Conservation (phyloP, 2,113 vertebrate genomes). For the Phocoena phocoena region DNA sequence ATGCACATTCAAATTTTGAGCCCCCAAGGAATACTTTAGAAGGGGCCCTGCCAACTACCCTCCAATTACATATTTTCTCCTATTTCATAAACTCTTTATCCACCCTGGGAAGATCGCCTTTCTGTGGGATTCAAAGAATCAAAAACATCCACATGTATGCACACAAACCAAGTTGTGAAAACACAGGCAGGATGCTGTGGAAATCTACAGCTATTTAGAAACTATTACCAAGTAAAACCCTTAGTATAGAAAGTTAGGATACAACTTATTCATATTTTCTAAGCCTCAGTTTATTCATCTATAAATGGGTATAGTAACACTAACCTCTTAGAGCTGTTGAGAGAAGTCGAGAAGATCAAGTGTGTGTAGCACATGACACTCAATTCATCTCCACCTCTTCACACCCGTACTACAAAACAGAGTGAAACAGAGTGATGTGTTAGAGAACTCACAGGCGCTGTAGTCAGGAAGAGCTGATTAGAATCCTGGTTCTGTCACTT, state of each 20-base stretch:
- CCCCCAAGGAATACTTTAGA: not conserved
- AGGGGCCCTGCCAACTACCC: not conserved
- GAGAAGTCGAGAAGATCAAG: not conserved
- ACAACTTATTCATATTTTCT: not conserved
- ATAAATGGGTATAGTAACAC: not conserved
- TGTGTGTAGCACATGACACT: not conserved
- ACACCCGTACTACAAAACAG: not conserved
- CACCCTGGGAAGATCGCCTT: not conserved
- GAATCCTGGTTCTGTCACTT: not conserved
- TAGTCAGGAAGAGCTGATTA: not conserved
- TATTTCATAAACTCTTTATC: not conserved
- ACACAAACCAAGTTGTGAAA: not conserved
- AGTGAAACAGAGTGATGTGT: not conserved
- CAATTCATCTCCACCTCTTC: not conserved
- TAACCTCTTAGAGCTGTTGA: not conserved
- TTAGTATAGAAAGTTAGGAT: not conserved
- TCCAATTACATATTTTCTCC: not conserved
- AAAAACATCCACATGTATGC: not conserved
- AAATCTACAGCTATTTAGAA: not conserved
- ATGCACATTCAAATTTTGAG: not conserved
- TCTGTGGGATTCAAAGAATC: not conserved
- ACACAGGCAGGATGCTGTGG: not conserved
- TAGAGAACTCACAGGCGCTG: not conserved
- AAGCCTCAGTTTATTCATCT: not conserved
- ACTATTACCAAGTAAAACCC: not conserved